phyloP scores from a whole-genome alignment of 2,888 invertebrate genomes.

The Agonum fuliginosum region DNA sequence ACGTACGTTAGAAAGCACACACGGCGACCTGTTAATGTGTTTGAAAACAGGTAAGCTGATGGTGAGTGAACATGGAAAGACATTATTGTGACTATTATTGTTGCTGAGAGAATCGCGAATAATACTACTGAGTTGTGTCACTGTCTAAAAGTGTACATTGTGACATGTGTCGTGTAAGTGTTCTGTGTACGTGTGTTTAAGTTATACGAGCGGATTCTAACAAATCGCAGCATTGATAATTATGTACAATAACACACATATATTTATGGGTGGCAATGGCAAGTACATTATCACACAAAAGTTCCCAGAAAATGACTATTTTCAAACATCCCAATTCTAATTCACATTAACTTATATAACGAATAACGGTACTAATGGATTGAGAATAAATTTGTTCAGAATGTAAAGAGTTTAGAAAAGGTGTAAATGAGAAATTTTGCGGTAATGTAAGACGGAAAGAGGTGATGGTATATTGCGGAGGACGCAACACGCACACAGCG shows the following conservation, averaged over 20 bases:
- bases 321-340: neutral
- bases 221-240: constrained; percentile 19
- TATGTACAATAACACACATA: constrained; percentile 39
- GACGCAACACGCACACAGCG: constrained; percentile 52
- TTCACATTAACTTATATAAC: no score
- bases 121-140: neutral
- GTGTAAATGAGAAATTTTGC: neutral
- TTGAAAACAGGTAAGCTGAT: neutral
- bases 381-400: neutral
- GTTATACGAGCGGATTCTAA: constrained; percentile 32
- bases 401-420: neutral
- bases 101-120: neutral
- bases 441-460: neutral
- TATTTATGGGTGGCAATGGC: constrained; percentile 9
- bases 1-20: constrained; percentile 9
- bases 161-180: constrained; percentile 7
- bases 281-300: constrained; percentile 18
- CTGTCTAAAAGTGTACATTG: neutral
- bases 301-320: neutral
- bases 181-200: constrained; percentile 30
- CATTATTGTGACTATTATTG: constrained; percentile 5
- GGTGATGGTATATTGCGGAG: constrained; percentile 38
- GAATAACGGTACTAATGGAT: neutral
- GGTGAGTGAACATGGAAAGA: neutral
- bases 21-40: constrained; percentile 2